Base-by-base conservation (phyloP, 2,113 vertebrate genomes). In the Todiramphus chloris region DNA sequence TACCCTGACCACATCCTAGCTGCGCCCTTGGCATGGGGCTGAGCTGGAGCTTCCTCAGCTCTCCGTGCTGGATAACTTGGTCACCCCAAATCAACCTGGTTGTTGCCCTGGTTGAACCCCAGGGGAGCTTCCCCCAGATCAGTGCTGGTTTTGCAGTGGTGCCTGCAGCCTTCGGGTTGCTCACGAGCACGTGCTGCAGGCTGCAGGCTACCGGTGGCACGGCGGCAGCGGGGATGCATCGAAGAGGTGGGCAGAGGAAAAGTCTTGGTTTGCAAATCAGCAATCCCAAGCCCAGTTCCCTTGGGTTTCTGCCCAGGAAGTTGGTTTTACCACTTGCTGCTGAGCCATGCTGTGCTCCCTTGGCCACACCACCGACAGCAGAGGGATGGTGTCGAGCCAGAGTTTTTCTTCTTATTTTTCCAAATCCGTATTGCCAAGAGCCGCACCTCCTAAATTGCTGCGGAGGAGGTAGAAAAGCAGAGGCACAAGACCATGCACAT, bases 401-500 rank as follows among this genome's bases (percentile, higher is more conserved):
- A 30, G 37, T 79, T 94, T 84, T 87, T 41, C 5, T 48, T 50
- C 5, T 39, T 46, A 44, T 51, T 73, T 30, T 35, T 62, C 73
- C 76, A 84, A 85, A 87, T 87, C 56, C 2, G 0, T 76, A 20
- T 37, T 95, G 86, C 96, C 87, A 91, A 89, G 79, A 93, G 85
- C 87, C 69, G 0, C 93, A 35, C 93, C 96, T 88, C 73, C 64
- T 93, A 93, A 96, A 96, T 93, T 93, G 88, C 83, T 94, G 94
- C 16, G 80, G 94, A 94, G 96, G 96, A 96, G 96, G 94, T 70
- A 43, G 92, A 81, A 63, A 90, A 85, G 94, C 53, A 77, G 66
- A 92, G 91, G 81, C 96, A 86, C 95, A 96, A 95, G 91, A 96
- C 90, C 80, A 39, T 90, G 81, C 92, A 72, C 82, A 96, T 94